Evolutionary conservation across 2,797 vertebrate genomes (phyloP).

Genomic region (Semotilus atromaculatus): DNA sequence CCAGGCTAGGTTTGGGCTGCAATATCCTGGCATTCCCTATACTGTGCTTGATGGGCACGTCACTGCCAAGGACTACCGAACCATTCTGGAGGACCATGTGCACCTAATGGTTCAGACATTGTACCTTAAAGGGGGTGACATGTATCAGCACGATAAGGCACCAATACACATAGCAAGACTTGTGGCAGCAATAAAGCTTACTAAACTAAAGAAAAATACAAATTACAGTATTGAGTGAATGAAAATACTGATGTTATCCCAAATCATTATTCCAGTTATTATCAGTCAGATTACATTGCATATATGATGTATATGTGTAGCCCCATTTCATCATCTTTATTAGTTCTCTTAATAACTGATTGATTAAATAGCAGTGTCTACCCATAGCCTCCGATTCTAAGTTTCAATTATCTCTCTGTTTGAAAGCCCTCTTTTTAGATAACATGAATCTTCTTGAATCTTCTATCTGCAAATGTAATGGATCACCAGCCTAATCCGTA

Average conservation of each 20-base stretch:
- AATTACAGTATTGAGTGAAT: not conserved
- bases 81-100: too few species aligned
- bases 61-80: too few species aligned
- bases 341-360: not conserved
- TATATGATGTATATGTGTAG: not conserved
- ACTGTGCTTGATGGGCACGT: too few species aligned
- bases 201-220: too few species aligned
- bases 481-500: not conserved
- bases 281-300: not conserved
- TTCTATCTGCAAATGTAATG: constrained; percentile 7
- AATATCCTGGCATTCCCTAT: too few species aligned
- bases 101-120: too few species aligned
- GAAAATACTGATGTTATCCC: not conserved
- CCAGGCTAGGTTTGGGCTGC: too few species aligned
- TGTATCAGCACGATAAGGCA: too few species aligned
- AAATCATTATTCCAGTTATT: not conserved
- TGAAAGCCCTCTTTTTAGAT: not conserved
- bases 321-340: not conserved
- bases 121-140: too few species aligned
- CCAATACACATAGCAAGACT: too few species aligned
- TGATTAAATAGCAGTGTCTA: not conserved
- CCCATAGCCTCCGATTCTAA: not conserved
- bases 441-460: not conserved
- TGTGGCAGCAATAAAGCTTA: too few species aligned
- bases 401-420: not conserved